These are phyloP conservation scores for Valencia hispanica DNA, from an alignment of 2,797 vertebrate species.

Conservation along the genomic window DNA sequence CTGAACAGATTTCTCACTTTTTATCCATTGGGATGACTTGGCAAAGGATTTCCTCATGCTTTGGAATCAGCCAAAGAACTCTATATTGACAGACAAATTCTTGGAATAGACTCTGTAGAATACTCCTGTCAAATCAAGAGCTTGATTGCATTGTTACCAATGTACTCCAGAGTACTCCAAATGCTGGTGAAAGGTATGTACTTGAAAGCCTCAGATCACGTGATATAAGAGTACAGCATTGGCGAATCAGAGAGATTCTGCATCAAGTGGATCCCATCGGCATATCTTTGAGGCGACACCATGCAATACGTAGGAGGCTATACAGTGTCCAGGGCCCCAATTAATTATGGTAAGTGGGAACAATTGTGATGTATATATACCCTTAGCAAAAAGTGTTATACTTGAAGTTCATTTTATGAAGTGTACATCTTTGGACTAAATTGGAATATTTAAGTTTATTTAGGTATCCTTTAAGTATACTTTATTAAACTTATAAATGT, in stretches of 20 bases:
- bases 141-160: not conserved
- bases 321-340: not conserved
- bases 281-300: not conserved
- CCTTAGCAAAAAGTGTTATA: too few relatives aligned
- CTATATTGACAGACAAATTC: not conserved
- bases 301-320: not conserved
- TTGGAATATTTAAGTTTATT: too few relatives aligned
- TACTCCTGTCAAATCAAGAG: not conserved
- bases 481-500: too few relatives aligned
- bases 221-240: not conserved
- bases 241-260: fast-evolving
- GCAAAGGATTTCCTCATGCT: not conserved
- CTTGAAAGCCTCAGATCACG: slow-evolving; percentile 6
- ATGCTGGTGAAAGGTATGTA: not conserved
- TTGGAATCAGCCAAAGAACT: not conserved
- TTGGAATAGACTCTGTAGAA: not conserved
- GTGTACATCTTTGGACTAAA: too few relatives aligned
- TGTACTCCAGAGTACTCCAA: slow-evolving; percentile 2
- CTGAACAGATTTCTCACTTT: not conserved
- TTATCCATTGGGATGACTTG: slow-evolving; percentile 4
- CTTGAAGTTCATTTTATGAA: too few relatives aligned
- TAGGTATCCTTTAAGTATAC: too few relatives aligned
- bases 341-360: not conserved
- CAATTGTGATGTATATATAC: not conserved
- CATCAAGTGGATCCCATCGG: not conserved